Evolutionary conservation across 2,113 vertebrate genomes (phyloP).

Genomic region (Globicephala melas): DNA sequence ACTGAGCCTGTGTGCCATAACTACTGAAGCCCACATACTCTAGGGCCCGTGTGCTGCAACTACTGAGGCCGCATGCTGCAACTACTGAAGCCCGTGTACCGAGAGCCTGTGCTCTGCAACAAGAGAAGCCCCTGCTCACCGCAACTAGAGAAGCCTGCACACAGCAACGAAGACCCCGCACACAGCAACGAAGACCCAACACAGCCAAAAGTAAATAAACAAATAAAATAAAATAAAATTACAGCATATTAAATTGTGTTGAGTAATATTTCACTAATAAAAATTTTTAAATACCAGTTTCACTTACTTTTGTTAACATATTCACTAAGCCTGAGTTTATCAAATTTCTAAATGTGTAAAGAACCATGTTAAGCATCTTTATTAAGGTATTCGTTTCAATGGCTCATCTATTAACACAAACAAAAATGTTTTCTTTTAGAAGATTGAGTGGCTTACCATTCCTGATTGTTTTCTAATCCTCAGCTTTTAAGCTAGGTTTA

Average conservation of each 20-base stretch:
- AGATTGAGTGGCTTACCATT: neutral
- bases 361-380: conserved; percentile 10
- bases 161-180: too few species aligned
- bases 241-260: conserved; percentile 39
- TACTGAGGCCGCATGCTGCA: too few species aligned
- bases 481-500: neutral
- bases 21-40: too few species aligned
- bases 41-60: too few species aligned
- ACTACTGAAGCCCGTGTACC: too few species aligned
- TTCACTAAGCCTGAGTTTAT: conserved; percentile 44
- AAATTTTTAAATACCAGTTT: conserved; percentile 61
- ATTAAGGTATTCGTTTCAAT: conserved; percentile 23
- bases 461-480: conserved; percentile 11
- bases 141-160: too few species aligned
- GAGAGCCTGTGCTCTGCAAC: too few species aligned
- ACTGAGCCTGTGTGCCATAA: too few species aligned
- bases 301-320: conserved; percentile 53
- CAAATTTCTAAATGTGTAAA: conserved; percentile 39
- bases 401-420: neutral
- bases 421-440: conserved; percentile 24
- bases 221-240: conserved; percentile 51
- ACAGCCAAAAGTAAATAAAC: too few species aligned
- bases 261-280: conserved; percentile 55
- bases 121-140: too few species aligned
- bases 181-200: too few species aligned